Evolutionary conservation across 2,113 vertebrate species (phyloP).

Genomic region (Hippolais icterina): DNA sequence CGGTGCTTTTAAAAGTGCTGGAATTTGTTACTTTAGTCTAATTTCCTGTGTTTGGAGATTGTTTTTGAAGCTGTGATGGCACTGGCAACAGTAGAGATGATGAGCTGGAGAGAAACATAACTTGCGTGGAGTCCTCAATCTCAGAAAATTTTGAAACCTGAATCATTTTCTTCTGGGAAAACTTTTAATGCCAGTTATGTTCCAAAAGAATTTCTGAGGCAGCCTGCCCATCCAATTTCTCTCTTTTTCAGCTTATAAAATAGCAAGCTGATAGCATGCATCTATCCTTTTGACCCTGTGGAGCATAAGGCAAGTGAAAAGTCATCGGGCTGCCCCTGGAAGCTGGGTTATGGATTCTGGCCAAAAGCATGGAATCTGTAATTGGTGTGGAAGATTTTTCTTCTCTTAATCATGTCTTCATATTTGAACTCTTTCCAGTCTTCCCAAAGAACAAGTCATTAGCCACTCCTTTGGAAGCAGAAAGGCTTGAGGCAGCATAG

Average conservation of each 20-base stretch:
- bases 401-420: neutral
- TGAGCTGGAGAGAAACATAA: neutral
- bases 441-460: conserved; percentile 28
- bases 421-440: conserved; percentile 13
- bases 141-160: neutral
- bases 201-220: neutral
- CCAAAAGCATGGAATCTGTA: neutral
- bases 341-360: neutral
- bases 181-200: neutral
- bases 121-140: fast-evolving
- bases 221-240: neutral
- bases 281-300: neutral
- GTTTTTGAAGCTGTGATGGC: neutral
- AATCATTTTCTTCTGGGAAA: neutral
- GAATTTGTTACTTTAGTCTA: neutral
- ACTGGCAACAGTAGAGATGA: neutral
- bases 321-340: neutral
- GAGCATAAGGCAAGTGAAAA: neutral
- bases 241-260: neutral
- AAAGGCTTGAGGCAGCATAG: neutral
- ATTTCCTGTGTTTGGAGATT: neutral
- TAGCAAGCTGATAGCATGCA: neutral
- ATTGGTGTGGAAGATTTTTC: conserved; percentile 1
- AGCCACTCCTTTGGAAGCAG: conserved; percentile 8
- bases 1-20: neutral